Percentiles rank a stretch among this genome's conserved stretches.
Evolutionary conservation across 2,113 vertebrate genomes (phyloP).

Genomic region (Chaetorhynchus papuensis): DNA sequence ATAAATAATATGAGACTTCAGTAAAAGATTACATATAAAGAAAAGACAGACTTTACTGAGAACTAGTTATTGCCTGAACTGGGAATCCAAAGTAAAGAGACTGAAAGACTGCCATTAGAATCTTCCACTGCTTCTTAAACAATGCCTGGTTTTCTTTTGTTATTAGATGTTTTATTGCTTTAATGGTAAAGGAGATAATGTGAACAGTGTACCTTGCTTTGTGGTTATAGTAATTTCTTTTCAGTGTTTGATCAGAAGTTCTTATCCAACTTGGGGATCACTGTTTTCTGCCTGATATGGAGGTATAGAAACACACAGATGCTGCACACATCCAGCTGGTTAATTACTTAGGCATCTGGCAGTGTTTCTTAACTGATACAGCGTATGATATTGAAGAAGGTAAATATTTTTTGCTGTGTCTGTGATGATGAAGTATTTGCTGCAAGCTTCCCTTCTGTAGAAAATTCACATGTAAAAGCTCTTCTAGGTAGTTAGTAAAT

Average conservation of each 20-base stretch:
- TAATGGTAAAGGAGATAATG: not conserved
- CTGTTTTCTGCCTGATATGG: not conserved
- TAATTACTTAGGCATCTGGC: not conserved
- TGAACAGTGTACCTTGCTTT: not conserved
- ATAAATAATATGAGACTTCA: not conserved
- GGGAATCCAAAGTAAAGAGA: not conserved
- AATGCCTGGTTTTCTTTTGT: not conserved
- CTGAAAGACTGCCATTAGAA: not conserved
- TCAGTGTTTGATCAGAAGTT: not conserved
- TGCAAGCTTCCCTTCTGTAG: not conserved
- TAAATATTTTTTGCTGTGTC: not conserved
- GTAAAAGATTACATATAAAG: not conserved
- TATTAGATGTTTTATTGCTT: not conserved
- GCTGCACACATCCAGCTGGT: not conserved
- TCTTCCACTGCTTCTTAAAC: not conserved
- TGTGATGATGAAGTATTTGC: not conserved
- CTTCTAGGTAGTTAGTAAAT: not conserved
- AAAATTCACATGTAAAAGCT: not conserved
- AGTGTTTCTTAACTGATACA: not conserved
- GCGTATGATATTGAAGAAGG: not conserved
- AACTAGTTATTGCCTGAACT: not conserved
- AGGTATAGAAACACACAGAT: not conserved
- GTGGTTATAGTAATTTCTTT: not conserved
- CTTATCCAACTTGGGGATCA: not conserved
- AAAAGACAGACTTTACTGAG: not conserved